Evolutionary conservation across 1,140 invertebrate species (phyloP).

Genomic region (Maniola jurtina): DNA sequence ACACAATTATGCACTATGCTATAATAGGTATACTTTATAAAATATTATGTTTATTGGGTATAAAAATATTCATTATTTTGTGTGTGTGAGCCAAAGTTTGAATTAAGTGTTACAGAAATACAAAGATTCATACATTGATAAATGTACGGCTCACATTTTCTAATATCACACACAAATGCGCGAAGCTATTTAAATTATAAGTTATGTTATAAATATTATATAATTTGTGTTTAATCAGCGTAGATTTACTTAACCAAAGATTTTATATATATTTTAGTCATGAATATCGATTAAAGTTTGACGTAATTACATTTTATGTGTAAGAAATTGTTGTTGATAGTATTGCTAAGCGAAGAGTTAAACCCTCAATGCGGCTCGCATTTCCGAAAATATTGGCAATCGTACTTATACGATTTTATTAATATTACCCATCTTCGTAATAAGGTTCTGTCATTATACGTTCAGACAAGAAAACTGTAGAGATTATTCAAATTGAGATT

Average conservation of each 20-base stretch:
- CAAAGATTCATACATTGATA: too few species aligned
- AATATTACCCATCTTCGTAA: background rate
- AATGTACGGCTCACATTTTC: too few species aligned
- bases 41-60: background rate
- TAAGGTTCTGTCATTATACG: background rate
- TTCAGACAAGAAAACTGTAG: too few species aligned
- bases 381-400: conserved; percentile 20
- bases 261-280: conserved; percentile 22
- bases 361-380: too few species aligned
- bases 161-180: background rate
- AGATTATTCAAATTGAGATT: too few species aligned
- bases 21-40: too few species aligned
- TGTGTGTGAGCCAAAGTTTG: too few species aligned
- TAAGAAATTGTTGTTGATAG: conserved; percentile 14
- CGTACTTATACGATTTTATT: conserved; percentile 28
- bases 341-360: conserved; percentile 12
- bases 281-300: conserved; percentile 6
- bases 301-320: background rate
- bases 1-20: too few species aligned
- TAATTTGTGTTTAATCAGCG: conserved; percentile 18
- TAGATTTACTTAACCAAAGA: conserved; percentile 28
- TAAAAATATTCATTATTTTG: conserved; percentile 19
- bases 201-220: too few species aligned
- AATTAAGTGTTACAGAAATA: too few species aligned
- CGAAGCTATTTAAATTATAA: background rate